Conservation (phyloP, 2,888 invertebrate genomes). For the Cetonia aurata region DNA sequence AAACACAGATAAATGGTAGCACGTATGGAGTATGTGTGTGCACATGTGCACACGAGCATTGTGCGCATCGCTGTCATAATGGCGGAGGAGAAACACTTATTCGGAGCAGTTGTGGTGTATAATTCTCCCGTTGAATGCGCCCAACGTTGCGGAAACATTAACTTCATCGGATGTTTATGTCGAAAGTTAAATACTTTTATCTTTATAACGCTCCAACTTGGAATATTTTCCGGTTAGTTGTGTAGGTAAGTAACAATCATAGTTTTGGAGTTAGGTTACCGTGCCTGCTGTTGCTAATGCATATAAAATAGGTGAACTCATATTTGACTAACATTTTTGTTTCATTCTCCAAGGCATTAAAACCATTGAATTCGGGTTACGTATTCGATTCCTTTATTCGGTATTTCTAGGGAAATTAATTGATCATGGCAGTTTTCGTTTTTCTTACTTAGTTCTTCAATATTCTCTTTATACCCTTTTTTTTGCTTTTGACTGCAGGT, state of each 20-base stretch:
- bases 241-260: constrained; percentile 14
- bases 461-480: too few relatives aligned
- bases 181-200: constrained; percentile 42
- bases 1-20: constrained; percentile 28
- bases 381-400: too few relatives aligned
- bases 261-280: not conserved
- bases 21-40: constrained; percentile 3
- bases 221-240: constrained; percentile 32
- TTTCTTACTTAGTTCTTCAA: too few relatives aligned
- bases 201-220: constrained; percentile 26
- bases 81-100: constrained; percentile 22
- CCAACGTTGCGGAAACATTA: constrained; percentile 30
- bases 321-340: not conserved
- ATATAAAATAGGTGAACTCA: not conserved
- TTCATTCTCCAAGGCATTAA: too few relatives aligned
- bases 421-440: too few relatives aligned
- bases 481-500: too few relatives aligned
- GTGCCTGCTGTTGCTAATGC: too few relatives aligned
- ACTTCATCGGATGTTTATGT: constrained; percentile 39
- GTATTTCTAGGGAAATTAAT: too few relatives aligned
- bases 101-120: constrained; percentile 19
- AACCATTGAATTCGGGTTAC: too few relatives aligned
- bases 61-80: constrained; percentile 17
- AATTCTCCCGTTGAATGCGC: constrained; percentile 34
- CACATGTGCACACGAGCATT: constrained; percentile 1